Evolutionary conservation across 2,113 vertebrate genomes (phyloP).

Genomic region (Coturnix japonica): DNA sequence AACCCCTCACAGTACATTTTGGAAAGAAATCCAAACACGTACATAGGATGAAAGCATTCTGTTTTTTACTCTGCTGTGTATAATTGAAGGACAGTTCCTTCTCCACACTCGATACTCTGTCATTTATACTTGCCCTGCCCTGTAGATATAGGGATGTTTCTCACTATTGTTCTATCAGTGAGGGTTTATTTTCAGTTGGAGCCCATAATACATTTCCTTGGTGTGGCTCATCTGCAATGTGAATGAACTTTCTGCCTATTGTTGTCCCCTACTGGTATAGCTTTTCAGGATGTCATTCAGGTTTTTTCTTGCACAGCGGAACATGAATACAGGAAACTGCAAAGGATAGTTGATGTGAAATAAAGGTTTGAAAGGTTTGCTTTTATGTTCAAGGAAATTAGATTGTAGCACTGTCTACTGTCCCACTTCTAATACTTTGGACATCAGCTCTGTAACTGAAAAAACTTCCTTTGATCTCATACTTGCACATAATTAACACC

Average conservation of each 20-base stretch:
- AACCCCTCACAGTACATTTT: not conserved
- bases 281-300: conserved; percentile 59
- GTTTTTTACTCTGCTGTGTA: not conserved
- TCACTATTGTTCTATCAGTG: not conserved
- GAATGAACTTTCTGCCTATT: conserved; percentile 38
- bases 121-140: fast-evolving
- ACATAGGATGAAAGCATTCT: not conserved
- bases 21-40: not conserved
- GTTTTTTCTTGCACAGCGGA: conserved; percentile 49
- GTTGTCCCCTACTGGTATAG: conserved; percentile 55
- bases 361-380: conserved; percentile 22
- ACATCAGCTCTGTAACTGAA: not conserved
- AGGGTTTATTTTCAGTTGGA: not conserved
- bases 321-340: conserved; percentile 40
- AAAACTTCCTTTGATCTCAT: not conserved
- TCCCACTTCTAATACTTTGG: not conserved
- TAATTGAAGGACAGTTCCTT: fast-evolving
- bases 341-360: conserved; percentile 47
- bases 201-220: not conserved
- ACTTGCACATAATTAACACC: not conserved
- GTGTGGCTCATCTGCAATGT: not conserved
- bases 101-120: fast-evolving
- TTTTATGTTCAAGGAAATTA: not conserved
- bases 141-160: fast-evolving
- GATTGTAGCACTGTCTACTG: not conserved